Base-by-base conservation (phyloP, 2,888 invertebrate species). In the Pandemis cinnamomeana region DNA sequence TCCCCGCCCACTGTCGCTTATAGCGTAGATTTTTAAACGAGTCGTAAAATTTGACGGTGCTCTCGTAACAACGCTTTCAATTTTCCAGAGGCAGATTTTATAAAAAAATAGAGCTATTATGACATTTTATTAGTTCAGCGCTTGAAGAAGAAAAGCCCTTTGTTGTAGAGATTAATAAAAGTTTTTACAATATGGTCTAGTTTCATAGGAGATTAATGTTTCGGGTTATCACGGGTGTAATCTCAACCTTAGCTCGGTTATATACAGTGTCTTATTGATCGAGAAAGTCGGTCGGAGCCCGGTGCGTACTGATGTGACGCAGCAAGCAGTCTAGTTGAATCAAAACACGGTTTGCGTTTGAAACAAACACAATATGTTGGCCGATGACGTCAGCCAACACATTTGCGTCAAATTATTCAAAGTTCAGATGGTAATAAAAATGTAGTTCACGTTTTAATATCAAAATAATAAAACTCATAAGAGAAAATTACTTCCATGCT, bases 41-140 rank as follows among this genome's bases (percentile, higher is more conserved):
- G 51, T 73, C 73, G 64, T 73, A 73, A 73, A 73, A 73, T 70
- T 73, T 70, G 51, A 70, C 60, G 66, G 70, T 58, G 60, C 73
- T 66, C 44, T 53, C 70, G 60, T 73, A 73, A 70, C 15, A 58
- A 69, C 73, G 60, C 69, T 73, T 73, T 70, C 66, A 73, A 73
- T 73, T 73, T 70, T 73, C 70, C 73, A 61, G 60, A 64, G 73
- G 69, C 69, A 70, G 69, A 70, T 70, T 73, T 73, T 70, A 66
- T 73, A 70, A 73, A 73, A 69, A 60, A 70, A 73, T 73, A 73
- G 60, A 73, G 66, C 69, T 53, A 66, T 70, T 70, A 70, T 73
- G 53, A 46, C 44, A 70, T 66, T 73, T 73, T 70, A 70, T 73
- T 70, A 70, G 60, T 61, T 66, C 15, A 60, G 7, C 51, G 73